Evolutionary conservation across 2,888 invertebrate genomes (phyloP).

Genomic region (Epiblema foenella): DNA sequence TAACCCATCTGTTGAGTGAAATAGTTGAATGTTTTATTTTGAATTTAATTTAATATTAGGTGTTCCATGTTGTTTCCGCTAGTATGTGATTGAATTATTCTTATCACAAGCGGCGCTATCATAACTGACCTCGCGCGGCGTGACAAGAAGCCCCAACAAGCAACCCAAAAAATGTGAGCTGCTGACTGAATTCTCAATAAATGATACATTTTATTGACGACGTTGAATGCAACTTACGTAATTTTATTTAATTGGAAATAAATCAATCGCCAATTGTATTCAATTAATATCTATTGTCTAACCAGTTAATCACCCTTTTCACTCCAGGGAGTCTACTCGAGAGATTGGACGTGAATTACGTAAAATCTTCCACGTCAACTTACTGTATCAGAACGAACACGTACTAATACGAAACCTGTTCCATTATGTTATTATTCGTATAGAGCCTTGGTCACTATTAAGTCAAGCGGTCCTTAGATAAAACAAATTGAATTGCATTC

Average conservation of each 20-base stretch:
- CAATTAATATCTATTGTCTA: background rate
- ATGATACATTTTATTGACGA: background rate
- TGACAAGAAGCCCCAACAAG: too few relatives aligned
- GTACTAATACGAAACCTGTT: background rate
- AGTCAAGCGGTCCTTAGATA: conserved; percentile 8
- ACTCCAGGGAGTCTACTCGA: background rate
- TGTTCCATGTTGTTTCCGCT: background rate
- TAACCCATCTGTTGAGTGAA: conserved; percentile 88
- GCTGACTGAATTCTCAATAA: background rate
- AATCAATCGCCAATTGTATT: background rate
- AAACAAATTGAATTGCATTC: conserved; percentile 40
- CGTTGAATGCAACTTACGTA: background rate
- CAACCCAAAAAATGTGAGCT: background rate
- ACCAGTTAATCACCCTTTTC: background rate
- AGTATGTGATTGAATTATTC: too few relatives aligned
- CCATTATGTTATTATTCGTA: background rate
- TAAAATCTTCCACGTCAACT: too few relatives aligned
- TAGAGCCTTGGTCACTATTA: background rate
- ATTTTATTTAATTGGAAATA: background rate
- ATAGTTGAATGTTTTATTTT: background rate
- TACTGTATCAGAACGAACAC: background rate
- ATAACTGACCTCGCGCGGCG: too few relatives aligned
- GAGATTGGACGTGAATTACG: too few relatives aligned
- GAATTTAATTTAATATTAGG: background rate
- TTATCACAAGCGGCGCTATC: too few relatives aligned